Percentiles rank a stretch among this genome's conserved stretches.
These are phyloP conservation scores for Perca flavescens DNA, from an alignment of 2,113 vertebrate genomes.

Conservation along the genomic window DNA sequence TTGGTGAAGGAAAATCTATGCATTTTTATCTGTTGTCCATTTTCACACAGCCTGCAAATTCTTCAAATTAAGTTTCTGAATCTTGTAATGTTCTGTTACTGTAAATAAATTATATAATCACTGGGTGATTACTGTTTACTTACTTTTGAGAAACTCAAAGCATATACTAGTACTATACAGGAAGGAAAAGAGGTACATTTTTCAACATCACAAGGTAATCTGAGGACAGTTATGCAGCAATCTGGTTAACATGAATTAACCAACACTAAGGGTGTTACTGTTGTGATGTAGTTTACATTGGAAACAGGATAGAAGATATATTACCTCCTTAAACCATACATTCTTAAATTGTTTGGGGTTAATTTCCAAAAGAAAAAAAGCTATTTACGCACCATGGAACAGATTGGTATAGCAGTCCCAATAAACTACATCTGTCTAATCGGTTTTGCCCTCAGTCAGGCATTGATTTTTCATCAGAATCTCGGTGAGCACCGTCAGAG, in stretches of 20 bases:
- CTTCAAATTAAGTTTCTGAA: conserved; percentile 4
- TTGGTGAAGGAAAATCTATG: neutral
- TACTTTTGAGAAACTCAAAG: neutral
- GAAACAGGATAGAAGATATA: neutral
- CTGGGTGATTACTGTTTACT: conserved; percentile 9
- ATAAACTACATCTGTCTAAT: neutral
- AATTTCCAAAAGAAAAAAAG: neutral
- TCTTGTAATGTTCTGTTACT: conserved; percentile 21
- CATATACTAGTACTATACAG: neutral
- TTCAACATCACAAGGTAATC: neutral
- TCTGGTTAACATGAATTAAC: neutral
- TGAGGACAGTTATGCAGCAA: neutral
- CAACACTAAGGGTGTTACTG: neutral
- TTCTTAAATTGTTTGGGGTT: neutral
- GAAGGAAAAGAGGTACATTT: too few species aligned
- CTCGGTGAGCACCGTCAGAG: too few species aligned
- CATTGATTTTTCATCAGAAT: too few species aligned
- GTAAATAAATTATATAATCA: conserved; percentile 53
- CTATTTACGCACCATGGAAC: neutral
- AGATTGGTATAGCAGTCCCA: neutral
- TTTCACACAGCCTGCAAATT: neutral
- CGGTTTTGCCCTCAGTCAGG: neutral
- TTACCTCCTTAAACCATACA: neutral
- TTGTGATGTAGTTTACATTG: neutral
- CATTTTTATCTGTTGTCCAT: neutral